Evolutionary conservation across 2,888 invertebrate species (phyloP).

Genomic region (Octonoba sinensis): DNA sequence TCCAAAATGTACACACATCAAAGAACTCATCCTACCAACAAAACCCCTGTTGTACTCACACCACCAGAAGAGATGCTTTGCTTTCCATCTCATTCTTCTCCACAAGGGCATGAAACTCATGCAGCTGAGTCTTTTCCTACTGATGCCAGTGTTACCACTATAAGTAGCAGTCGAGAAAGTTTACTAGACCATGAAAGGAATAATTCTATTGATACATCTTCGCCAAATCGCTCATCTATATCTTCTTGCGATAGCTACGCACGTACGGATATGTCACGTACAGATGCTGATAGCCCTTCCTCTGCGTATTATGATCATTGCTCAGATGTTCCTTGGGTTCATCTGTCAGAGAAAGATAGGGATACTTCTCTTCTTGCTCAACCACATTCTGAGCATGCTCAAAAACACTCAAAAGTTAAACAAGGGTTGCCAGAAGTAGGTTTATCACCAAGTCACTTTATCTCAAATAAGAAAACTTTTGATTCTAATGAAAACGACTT

Average conservation of each 20-base stretch:
- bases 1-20: slow-evolving; percentile 63
- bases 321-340: slow-evolving; percentile 62
- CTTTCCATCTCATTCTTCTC: slow-evolving; percentile 43
- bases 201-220: slow-evolving; percentile 74
- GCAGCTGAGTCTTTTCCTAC: slow-evolving; percentile 29
- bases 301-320: slow-evolving; percentile 69
- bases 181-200: slow-evolving; percentile 37
- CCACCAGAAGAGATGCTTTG: slow-evolving; percentile 58
- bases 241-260: slow-evolving; percentile 87
- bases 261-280: slow-evolving; percentile 75
- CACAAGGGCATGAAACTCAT: background rate
- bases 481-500: slow-evolving; percentile 1
- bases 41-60: slow-evolving; percentile 47
- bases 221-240: slow-evolving; percentile 85
- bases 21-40: slow-evolving; percentile 35
- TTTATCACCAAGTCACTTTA: slow-evolving; percentile 64
- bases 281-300: slow-evolving; percentile 79
- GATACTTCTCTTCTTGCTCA: background rate
- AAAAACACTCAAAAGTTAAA: slow-evolving; percentile 34
- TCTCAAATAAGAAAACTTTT: background rate
- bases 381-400: slow-evolving; percentile 3
- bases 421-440: slow-evolving; percentile 66
- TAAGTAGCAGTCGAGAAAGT: slow-evolving; percentile 44
- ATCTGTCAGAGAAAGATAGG: slow-evolving; percentile 34
- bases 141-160: slow-evolving; percentile 2